Percentiles rank a stretch among this genome's conserved stretches.
These are phyloP conservation scores for Hypolimnas misippus DNA, from an alignment of 2,888 invertebrate genomes.

Conservation along the genomic window DNA sequence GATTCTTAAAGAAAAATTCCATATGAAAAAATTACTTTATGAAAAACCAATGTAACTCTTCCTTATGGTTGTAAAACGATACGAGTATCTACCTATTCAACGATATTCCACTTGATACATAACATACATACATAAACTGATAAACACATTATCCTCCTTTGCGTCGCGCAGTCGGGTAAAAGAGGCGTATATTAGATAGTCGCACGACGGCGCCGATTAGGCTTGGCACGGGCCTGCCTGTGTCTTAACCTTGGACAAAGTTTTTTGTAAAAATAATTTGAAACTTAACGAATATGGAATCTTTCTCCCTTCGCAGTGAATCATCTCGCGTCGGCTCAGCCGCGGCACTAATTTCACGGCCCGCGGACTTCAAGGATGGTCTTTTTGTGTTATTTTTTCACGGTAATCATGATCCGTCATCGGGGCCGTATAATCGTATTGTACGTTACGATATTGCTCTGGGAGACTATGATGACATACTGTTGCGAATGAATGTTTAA, in stretches of 20 bases:
- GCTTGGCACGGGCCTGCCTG: no score
- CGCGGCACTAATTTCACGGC: slow-evolving; percentile 54
- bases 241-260: not conserved
- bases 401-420: slow-evolving; percentile 18
- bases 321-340: not conserved
- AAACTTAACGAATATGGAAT: not conserved
- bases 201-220: no score
- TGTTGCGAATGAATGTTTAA: not conserved
- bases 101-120: no score
- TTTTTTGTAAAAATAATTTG: not conserved
- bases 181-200: no score
- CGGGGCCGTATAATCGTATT: slow-evolving; percentile 1
- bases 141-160: no score
- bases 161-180: no score
- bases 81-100: no score
- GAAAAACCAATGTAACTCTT: no score
- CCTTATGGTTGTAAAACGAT: no score
- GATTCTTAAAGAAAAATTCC: no score
- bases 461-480: not conserved
- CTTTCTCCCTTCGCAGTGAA: slow-evolving; percentile 37
- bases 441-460: not conserved
- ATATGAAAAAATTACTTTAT: no score
- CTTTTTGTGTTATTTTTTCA: slow-evolving; percentile 34
- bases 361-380: slow-evolving; percentile 46
- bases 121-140: no score